These are phyloP conservation scores for Apodemia mormo DNA, from an alignment of 2,888 invertebrate genomes.

Conservation along the genomic window DNA sequence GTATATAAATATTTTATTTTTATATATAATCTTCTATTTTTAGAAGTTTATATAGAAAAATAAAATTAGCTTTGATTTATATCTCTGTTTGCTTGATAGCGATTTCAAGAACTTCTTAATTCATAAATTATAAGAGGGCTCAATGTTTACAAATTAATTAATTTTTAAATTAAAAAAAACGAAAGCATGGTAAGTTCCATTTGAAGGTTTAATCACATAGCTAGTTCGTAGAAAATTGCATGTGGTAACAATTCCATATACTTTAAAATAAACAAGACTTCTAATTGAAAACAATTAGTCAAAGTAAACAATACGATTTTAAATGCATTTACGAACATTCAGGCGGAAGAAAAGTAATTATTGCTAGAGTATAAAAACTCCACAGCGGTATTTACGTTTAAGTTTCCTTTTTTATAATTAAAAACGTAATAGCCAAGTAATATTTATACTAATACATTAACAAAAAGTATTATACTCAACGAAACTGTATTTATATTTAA, in stretches of 20 bases:
- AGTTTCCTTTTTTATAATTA: slow-evolving; percentile 8
- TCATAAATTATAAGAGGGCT: too few species aligned
- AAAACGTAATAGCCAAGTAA: slow-evolving; percentile 1
- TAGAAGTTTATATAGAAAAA: too few species aligned
- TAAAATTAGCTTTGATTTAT: too few species aligned
- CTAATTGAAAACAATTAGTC: slow-evolving; percentile 4
- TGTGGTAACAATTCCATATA: background rate
- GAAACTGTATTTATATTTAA: slow-evolving; percentile 29
- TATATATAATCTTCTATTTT: too few species aligned
- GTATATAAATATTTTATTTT: too few species aligned
- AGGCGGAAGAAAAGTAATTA: background rate
- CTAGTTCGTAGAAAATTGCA: background rate
- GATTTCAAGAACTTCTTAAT: too few species aligned
- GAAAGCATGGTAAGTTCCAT: too few species aligned
- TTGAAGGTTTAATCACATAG: background rate
- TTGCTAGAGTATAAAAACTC: background rate
- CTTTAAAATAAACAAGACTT: background rate
- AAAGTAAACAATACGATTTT: background rate
- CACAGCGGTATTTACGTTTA: background rate
- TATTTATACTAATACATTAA: slow-evolving; percentile 22
- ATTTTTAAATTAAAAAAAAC: too few species aligned
- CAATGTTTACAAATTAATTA: too few species aligned
- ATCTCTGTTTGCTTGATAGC: too few species aligned
- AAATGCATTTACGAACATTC: background rate
- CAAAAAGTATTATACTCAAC: slow-evolving; percentile 28